Base-by-base conservation (phyloP, 1,140 invertebrate species). In the Heliothis virescens region DNA sequence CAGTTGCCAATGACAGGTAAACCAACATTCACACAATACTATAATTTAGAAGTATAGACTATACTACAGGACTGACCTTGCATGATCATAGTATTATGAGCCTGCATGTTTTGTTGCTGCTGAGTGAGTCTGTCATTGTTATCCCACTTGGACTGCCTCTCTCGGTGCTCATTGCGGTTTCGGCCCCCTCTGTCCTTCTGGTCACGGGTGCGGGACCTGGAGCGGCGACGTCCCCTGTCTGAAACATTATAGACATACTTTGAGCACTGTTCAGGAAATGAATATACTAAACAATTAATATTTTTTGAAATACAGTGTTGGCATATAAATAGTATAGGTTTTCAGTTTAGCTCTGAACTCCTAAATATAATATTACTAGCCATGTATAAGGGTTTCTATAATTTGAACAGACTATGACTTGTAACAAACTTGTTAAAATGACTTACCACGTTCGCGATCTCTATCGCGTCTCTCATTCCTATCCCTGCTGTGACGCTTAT, bases 41-140 rank as follows among this genome's bases (percentile, higher is more conserved):
- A n/a, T n/a, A n/a, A n/a, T n/a, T n/a, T n/a, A n/a, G n/a, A n/a
- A n/a, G n/a, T 1, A 34, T 34, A 4, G 4, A 34, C 1, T 34
- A 34, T 34, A 34, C 2, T 34, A 34, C 1, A 34, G 4, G 29
- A 34, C 29, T 2, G 1, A 34, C 87, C 83, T 83, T 80, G 80
- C 59, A 89, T 83, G 77, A 87, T 84, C 72, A 89, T 86, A 62
- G 72, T 79, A 63, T 21, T 62, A 59, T 60, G 63, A 16, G 75
- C 50, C n/a, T 60, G 50, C n/a, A 65, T 3, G 53, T 63, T n/a
- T 16, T 76, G 76, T 29, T 29, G 29, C 16, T 71, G 60, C 21
- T 71, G 50, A 18, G 10, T 48, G 0, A 26, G 15, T 15, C 52
- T 67, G 4, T 81, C 50, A 78, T 75, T 52, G 18, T 81, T 79